Conservation (phyloP, 2,113 vertebrate genomes). For the Anarhynchus alexandrinus region DNA sequence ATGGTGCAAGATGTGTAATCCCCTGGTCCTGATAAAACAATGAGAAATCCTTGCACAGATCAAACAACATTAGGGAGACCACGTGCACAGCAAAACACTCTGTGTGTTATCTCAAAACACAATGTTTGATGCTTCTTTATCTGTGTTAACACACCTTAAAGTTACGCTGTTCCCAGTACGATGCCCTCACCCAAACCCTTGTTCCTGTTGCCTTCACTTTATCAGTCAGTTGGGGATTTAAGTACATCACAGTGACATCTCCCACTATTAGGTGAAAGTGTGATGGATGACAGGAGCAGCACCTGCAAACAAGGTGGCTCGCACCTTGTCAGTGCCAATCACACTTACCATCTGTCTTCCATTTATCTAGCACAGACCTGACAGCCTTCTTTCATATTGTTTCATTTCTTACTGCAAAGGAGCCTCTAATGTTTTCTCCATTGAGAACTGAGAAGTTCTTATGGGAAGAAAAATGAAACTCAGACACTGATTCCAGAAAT, state of each 20-base stretch:
- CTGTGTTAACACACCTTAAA: neutral
- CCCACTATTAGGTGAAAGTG: conserved; percentile 68
- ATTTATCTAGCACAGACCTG: conserved; percentile 59
- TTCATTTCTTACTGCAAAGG: conserved; percentile 69
- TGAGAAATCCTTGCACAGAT: neutral
- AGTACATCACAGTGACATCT: conserved; percentile 69
- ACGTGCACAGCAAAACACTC: neutral
- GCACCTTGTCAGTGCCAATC: conserved; percentile 72
- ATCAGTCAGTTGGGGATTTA: conserved; percentile 37
- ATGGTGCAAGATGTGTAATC: neutral
- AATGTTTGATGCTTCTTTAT: neutral
- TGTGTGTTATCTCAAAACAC: neutral
- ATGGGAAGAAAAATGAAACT: neutral
- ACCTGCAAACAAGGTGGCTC: conserved; percentile 72
- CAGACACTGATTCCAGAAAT: neutral
- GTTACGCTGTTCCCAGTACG: neutral
- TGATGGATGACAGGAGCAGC: conserved; percentile 83
- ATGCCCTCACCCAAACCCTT: neutral
- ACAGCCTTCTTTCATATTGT: conserved; percentile 60
- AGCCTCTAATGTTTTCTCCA: conserved; percentile 43
- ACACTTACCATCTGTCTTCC: conserved; percentile 79
- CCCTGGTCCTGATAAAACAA: neutral
- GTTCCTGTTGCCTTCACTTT: neutral
- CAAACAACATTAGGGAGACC: neutral
- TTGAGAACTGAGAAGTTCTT: neutral